A percentile compares a stretch with the other conserved stretches of the same genome.
phyloP scores from a whole-genome alignment of 2,797 vertebrate species.

The Hephaestus fuliginosus region DNA sequence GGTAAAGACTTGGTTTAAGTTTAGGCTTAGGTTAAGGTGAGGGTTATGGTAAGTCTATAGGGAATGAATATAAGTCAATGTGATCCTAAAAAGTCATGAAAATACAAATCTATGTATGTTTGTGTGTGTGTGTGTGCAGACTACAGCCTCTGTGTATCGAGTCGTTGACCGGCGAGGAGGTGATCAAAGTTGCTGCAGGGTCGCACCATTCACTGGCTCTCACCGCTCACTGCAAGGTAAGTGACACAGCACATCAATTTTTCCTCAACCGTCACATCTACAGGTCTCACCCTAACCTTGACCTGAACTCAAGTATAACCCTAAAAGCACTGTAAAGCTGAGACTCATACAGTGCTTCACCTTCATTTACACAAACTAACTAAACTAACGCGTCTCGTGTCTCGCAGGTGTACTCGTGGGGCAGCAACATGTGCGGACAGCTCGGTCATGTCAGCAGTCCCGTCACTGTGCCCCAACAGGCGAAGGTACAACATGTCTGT shows the following conservation, averaged over 20 bases:
- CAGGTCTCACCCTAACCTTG: neutral
- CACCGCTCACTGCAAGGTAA: slow-evolving; percentile 95
- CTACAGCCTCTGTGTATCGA: slow-evolving; percentile 97
- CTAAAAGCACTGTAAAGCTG: neutral
- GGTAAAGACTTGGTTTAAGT: too few species aligned
- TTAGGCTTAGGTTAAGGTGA: too few species aligned
- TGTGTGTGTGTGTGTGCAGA: slow-evolving; percentile 75
- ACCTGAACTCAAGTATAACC: neutral
- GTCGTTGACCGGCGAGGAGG: slow-evolving; percentile 92
- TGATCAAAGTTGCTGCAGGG: slow-evolving; percentile 93
- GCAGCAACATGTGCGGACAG: slow-evolving; percentile 93
- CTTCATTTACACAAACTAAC: neutral
- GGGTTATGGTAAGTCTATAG: too few species aligned
- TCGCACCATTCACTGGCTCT: slow-evolving; percentile 94
- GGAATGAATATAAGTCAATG: neutral
- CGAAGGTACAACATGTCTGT: slow-evolving; percentile 85
- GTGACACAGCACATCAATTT: slow-evolving; percentile 5
- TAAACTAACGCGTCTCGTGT: slow-evolving; percentile 5
- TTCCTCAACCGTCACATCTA: neutral
- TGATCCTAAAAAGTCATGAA: neutral
- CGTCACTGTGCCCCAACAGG: slow-evolving; percentile 91
- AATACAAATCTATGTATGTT: too few species aligned
- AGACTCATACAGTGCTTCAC: neutral
- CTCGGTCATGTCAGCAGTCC: slow-evolving; percentile 92
- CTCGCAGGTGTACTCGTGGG: slow-evolving; percentile 95